These are phyloP conservation scores for Columbina picui DNA, from an alignment of 2,113 vertebrate genomes.

Conservation along the genomic window DNA sequence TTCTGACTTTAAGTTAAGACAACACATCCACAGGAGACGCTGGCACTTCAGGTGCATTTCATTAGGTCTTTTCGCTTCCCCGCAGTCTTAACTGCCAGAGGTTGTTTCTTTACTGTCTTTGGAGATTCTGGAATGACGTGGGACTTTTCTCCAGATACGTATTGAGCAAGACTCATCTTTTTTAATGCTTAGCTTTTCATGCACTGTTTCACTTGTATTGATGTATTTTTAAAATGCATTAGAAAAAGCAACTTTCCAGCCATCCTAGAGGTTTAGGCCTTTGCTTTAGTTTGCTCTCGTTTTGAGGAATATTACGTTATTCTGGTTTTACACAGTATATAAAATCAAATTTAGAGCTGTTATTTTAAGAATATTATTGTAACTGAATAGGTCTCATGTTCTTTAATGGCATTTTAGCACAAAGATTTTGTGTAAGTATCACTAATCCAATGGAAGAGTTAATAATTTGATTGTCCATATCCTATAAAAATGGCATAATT, in stretches of 20 bases:
- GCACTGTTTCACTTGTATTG: not conserved
- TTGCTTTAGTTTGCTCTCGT: not conserved
- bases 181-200: not conserved
- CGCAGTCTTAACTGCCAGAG: not conserved
- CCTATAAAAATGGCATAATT: not conserved
- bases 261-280: not conserved
- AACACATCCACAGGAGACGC: not conserved
- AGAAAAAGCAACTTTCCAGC: not conserved
- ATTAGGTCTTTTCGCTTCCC: not conserved
- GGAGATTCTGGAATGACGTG: not conserved
- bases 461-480: not conserved
- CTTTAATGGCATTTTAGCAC: not conserved
- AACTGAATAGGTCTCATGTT: not conserved
- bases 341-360: not conserved
- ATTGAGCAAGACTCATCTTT: not conserved
- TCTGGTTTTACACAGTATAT: not conserved
- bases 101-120: not conserved
- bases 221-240: not conserved
- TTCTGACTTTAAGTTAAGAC: not conserved
- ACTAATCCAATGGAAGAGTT: not conserved
- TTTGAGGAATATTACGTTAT: not conserved
- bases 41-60: not conserved
- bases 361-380: not conserved
- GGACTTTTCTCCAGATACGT: not conserved
- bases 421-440: not conserved